phyloP scores from a whole-genome alignment of 2,888 invertebrate genomes.

The Bibio marci region DNA sequence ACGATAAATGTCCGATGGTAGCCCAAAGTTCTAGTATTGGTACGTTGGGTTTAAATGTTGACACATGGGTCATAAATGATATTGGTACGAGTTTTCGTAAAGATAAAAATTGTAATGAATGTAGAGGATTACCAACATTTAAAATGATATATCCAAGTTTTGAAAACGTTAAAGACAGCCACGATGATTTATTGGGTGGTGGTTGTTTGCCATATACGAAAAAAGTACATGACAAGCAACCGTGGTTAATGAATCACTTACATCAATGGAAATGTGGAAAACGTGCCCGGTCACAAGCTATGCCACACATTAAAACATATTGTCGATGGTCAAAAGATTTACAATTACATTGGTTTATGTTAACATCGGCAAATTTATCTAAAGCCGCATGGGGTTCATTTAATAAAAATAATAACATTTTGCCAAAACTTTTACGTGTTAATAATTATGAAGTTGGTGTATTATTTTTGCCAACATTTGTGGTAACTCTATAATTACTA shows the following conservation, averaged over 20 bases:
- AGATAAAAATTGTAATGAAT: constrained; percentile 32
- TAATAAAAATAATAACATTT: constrained; percentile 38
- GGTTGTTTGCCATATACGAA: constrained; percentile 75
- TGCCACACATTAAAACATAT: constrained; percentile 94
- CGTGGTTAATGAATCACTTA: constrained; percentile 60
- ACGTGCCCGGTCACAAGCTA: constrained; percentile 55
- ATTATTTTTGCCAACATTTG: constrained; percentile 63
- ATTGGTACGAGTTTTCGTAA: constrained; percentile 45
- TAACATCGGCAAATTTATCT: constrained; percentile 90
- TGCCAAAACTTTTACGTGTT: constrained; percentile 39
- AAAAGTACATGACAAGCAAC: constrained; percentile 63
- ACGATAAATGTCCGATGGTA: constrained; percentile 49
- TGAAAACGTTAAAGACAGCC: constrained; percentile 69
- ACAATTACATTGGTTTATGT: constrained; percentile 49
- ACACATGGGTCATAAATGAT: constrained; percentile 61
- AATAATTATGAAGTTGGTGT: constrained; percentile 88
- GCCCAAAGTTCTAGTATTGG: constrained; percentile 89
- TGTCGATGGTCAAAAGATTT: constrained; percentile 58
- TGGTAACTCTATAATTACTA: constrained; percentile 19
- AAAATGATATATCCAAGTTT: constrained; percentile 58
- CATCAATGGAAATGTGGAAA: constrained; percentile 69
- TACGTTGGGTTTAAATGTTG: constrained; percentile 52
- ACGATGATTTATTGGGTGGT: constrained; percentile 72
- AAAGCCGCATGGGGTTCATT: constrained; percentile 90
- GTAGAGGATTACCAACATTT: constrained; percentile 36